Evolutionary conservation across 2,797 vertebrate species (phyloP), one percentile per base, ranked within the genome.

Genomic region (Coregonus ussuriensis): DNA sequence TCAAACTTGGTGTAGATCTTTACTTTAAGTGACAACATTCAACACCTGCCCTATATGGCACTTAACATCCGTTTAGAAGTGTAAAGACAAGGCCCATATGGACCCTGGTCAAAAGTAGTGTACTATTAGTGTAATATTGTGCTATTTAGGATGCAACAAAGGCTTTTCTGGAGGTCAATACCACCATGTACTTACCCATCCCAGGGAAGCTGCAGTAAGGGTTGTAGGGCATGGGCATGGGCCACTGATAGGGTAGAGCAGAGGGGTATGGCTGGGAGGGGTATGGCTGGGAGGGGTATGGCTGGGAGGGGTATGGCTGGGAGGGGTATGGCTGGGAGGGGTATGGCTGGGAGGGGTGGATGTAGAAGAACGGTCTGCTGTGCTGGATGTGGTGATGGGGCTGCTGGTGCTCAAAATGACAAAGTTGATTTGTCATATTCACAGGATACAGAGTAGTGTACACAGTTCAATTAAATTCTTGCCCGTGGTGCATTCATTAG

Each of bases 311-410:
- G 74, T 94, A 47, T 0, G 90, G 88, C 88, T 94, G 95, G 1
- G 90, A 75, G 0, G 93, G 91, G 72, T 93, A 94, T 0, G 90
- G 88, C 87, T 94, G 95, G 1, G 90, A 75, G 0, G 91, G 0
- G 77, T 87, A 94, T 0, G 90, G 88, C 87, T 94, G 95, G 1
- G 90, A 75, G 0, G 93, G 91, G 74, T 94, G 94, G 0, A 94
- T 21, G 33, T 93, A 95, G 87, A 94, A 95, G 80, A 93, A 94
- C 1, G 94, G 94, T 62, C 84, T 79, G 35, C 91, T 92, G 72
- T 86, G 81, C 14, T 72, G 85, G 37, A 51, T 77, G 15, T 78
- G 72, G 18, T 41, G 68, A 11, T 47, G 69, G 53, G 51, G 59
- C 59, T 62, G 59, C n/a, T 62, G 59, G n/a, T 21, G 59, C 59